Evolutionary conservation across 2,113 vertebrate species (phyloP).

Genomic region (Chloebia gouldiae): DNA sequence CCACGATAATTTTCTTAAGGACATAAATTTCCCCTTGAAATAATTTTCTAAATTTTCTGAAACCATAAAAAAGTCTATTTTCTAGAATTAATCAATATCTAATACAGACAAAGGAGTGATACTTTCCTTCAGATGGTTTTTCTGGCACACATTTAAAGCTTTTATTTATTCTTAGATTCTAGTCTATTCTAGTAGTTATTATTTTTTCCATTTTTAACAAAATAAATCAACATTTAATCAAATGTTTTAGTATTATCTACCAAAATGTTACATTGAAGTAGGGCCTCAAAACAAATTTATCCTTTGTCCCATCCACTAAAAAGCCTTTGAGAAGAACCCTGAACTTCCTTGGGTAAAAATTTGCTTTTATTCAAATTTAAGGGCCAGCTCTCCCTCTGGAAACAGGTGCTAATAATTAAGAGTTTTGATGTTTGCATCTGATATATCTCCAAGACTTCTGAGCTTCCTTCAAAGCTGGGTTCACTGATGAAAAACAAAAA

Average conservation of each 20-base stretch:
- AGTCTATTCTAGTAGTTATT: background rate
- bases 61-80: background rate
- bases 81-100: background rate
- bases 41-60: background rate
- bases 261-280: background rate
- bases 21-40: background rate
- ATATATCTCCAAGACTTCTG: background rate
- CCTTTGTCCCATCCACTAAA: background rate
- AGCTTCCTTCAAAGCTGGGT: background rate
- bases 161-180: background rate
- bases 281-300: background rate
- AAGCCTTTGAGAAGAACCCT: background rate
- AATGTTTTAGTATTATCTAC: background rate
- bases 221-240: background rate
- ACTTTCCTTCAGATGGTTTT: background rate
- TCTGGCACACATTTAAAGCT: fast-evolving
- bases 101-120: background rate
- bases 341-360: background rate
- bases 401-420: background rate
- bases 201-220: background rate
- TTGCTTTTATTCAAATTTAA: background rate
- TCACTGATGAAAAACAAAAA: background rate
- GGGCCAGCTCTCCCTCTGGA: background rate
- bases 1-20: background rate
- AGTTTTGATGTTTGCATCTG: background rate